Percentiles rank a stretch among this genome's conserved stretches.
phyloP scores from a whole-genome alignment of 2,888 invertebrate species.

The Temnothorax unifasciatus region DNA sequence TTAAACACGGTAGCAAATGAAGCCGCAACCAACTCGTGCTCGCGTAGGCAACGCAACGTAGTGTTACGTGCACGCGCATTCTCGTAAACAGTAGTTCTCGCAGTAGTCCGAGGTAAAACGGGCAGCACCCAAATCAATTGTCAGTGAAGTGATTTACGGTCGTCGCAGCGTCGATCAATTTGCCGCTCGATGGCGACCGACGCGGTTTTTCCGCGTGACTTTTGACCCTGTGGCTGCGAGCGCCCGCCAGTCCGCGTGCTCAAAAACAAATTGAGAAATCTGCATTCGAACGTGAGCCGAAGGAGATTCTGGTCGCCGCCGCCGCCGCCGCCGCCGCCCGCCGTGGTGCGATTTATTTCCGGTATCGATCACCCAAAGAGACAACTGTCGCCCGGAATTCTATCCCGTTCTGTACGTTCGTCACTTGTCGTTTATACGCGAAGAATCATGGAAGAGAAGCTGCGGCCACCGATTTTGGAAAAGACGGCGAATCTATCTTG shows the following conservation, averaged over 20 bases:
- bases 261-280: slow-evolving; percentile 46
- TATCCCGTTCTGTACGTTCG: neutral
- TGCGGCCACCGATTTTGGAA: slow-evolving; percentile 9
- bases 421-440: neutral
- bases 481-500: neutral
- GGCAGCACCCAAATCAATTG: slow-evolving; percentile 70
- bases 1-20: slow-evolving; percentile 51
- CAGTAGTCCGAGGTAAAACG: slow-evolving; percentile 48
- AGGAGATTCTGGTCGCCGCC: slow-evolving; percentile 17
- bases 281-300: slow-evolving; percentile 14
- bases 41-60: slow-evolving; percentile 6
- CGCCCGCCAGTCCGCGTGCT: neutral
- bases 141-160: slow-evolving; percentile 76
- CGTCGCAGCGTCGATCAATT: slow-evolving; percentile 73
- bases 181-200: slow-evolving; percentile 60
- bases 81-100: slow-evolving; percentile 52
- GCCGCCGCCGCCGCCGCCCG: too few relatives aligned
- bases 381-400: slow-evolving; percentile 14
- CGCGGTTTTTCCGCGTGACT: slow-evolving; percentile 45
- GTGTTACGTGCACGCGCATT: slow-evolving; percentile 50
- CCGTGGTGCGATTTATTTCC: slow-evolving; percentile 25
- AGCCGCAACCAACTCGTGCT: slow-evolving; percentile 12
- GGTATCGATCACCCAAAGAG: slow-evolving; percentile 22
- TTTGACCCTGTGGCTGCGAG: neutral
- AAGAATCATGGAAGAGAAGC: neutral